A percentile compares a stretch with the other conserved stretches of the same genome.
phyloP scores from a whole-genome alignment of 2,888 invertebrate species.

The Neocrepidodera transversa region DNA sequence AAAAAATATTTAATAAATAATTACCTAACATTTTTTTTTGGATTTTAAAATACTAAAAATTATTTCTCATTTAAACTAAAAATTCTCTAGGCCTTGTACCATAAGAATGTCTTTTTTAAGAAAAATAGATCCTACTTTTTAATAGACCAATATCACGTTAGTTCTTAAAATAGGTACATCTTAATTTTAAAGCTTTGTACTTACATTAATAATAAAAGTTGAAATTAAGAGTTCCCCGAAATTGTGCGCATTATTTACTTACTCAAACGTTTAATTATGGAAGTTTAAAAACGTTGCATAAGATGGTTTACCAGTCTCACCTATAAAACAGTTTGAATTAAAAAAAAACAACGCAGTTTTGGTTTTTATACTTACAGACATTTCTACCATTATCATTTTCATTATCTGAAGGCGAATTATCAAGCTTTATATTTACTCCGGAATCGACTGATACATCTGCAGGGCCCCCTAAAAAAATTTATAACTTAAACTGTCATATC shows the following conservation, averaged over 20 bases:
- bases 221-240: background rate
- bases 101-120: constrained; percentile 1
- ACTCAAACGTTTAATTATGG: constrained; percentile 40
- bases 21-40: background rate
- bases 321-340: too few species aligned
- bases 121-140: constrained; percentile 9
- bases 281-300: constrained; percentile 45
- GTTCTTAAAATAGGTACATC: constrained; percentile 2
- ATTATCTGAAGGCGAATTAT: constrained; percentile 47
- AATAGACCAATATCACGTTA: background rate
- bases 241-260: constrained; percentile 17
- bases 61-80: background rate
- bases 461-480: constrained; percentile 28
- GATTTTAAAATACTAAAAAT: background rate
- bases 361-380: constrained; percentile 36
- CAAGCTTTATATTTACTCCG: constrained; percentile 52
- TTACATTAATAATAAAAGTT: background rate
- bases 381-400: constrained; percentile 41
- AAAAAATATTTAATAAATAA: background rate
- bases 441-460: constrained; percentile 56
- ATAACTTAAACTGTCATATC: too few species aligned
- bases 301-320: constrained; percentile 39
- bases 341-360: too few species aligned
- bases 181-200: constrained; percentile 2
- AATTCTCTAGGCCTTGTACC: background rate